phyloP scores from a whole-genome alignment of 1,140 invertebrate species.

The Calliphora vicina region DNA sequence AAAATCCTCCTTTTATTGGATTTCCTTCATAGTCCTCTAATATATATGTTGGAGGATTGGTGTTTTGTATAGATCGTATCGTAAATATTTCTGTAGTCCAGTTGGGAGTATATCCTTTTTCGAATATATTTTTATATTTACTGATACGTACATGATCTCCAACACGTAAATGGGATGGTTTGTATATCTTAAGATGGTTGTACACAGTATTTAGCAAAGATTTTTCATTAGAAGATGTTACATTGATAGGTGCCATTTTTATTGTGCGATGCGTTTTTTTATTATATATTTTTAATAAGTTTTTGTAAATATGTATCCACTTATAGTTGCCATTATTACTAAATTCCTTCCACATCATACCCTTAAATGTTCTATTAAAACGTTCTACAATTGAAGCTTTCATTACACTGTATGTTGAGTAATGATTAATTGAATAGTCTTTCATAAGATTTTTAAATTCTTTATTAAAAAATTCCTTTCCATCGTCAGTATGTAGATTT shows the following conservation, averaged over 20 bases:
- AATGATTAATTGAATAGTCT: conserved; percentile 61
- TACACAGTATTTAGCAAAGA: conserved; percentile 45
- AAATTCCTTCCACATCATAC: conserved; percentile 64
- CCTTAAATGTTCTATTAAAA: conserved; percentile 64
- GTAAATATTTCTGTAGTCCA: conserved; percentile 62
- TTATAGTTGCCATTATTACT: conserved; percentile 49
- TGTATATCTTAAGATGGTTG: conserved; percentile 47
- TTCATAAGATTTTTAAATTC: conserved; percentile 51
- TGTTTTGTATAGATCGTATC: conserved; percentile 52
- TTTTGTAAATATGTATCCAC: conserved; percentile 59
- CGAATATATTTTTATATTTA: conserved; percentile 59
- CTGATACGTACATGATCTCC: conserved; percentile 56
- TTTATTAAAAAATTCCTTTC: conserved; percentile 56
- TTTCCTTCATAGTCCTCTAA: conserved; percentile 50
- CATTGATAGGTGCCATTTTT: conserved; percentile 57
- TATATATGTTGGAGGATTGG: conserved; percentile 55
- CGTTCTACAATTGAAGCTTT: conserved; percentile 62
- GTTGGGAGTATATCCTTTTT: conserved; percentile 63
- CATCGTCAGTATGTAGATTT: conserved; percentile 55
- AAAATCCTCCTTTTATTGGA: conserved; percentile 57
- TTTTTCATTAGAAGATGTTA: conserved; percentile 50
- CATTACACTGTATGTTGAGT: conserved; percentile 60
- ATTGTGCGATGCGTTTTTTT: conserved; percentile 62
- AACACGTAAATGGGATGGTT: conserved; percentile 42
- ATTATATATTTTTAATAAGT: conserved; percentile 63